Evolutionary conservation across 2,888 invertebrate species (phyloP).

Genomic region (Sinodicranocentrus sp.): DNA sequence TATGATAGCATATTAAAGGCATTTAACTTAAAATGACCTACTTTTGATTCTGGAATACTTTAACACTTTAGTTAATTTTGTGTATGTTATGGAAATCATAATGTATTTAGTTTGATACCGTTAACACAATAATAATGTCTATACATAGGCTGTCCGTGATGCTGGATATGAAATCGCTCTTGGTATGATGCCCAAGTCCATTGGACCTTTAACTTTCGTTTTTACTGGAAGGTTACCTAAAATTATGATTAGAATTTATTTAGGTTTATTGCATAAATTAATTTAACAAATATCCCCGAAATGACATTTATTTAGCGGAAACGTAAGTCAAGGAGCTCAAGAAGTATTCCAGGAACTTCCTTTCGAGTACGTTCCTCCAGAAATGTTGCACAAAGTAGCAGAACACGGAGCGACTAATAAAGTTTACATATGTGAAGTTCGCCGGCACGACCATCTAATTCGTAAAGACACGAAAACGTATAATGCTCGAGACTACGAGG

Average conservation of each 20-base stretch:
- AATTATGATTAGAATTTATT: no score
- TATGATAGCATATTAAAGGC: no score
- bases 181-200: conserved; percentile 96
- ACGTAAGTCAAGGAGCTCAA: conserved; percentile 88
- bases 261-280: no score
- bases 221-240: conserved; percentile 99
- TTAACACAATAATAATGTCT: no score
- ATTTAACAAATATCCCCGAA: no score
- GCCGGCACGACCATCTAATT: conserved; percentile 95
- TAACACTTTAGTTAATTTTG: no score
- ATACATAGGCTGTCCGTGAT: conserved; percentile 96
- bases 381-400: conserved; percentile 95
- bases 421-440: conserved; percentile 97
- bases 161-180: conserved; percentile 99
- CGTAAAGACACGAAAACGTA: conserved; percentile 95
- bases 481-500: conserved; percentile 93
- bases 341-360: conserved; percentile 96
- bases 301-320: no score
- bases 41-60: no score
- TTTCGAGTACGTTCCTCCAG: conserved; percentile 97
- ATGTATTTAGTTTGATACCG: no score
- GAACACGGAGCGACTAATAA: conserved; percentile 97
- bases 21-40: no score
- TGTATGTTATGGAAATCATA: no score
- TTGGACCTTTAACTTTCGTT: conserved; percentile 91